These are phyloP conservation scores for Plebejus anna DNA, from an alignment of 2,888 invertebrate species.

Conservation along the genomic window DNA sequence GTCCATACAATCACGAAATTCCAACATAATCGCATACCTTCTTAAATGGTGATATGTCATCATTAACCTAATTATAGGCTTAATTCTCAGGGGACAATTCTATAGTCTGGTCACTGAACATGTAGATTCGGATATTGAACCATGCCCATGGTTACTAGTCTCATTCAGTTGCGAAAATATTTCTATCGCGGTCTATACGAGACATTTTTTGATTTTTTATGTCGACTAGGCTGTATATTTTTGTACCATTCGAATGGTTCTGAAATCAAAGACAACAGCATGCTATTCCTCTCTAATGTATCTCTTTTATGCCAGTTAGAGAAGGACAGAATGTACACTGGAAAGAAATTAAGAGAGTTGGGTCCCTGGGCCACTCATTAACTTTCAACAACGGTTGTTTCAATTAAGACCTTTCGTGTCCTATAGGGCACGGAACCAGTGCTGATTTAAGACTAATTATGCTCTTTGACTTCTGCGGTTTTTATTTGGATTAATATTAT, in stretches of 20 bases:
- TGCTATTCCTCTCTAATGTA: neutral
- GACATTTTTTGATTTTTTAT: too few relatives aligned
- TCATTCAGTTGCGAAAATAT: too few relatives aligned
- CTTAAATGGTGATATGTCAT: neutral
- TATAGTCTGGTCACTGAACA: too few relatives aligned
- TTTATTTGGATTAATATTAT: too few relatives aligned
- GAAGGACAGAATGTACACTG: neutral
- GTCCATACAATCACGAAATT: neutral
- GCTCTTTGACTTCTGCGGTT: neutral
- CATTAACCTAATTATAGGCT: constrained; percentile 6
- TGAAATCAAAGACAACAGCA: neutral
- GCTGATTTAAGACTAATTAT: neutral
- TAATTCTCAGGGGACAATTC: neutral
- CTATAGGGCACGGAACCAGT: neutral
- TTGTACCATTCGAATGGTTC: too few relatives aligned
- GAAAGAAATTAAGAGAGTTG: neutral
- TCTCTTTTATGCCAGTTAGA: neutral
- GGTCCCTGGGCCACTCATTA: neutral
- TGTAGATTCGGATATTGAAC: too few relatives aligned
- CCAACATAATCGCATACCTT: neutral
- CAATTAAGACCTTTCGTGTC: neutral
- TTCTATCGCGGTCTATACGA: too few relatives aligned
- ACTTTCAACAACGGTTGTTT: constrained; percentile 20
- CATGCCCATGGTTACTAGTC: too few relatives aligned
- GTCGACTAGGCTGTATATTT: too few relatives aligned